phyloP scores from a whole-genome alignment of 2,888 invertebrate genomes.

The Melieria picta region DNA sequence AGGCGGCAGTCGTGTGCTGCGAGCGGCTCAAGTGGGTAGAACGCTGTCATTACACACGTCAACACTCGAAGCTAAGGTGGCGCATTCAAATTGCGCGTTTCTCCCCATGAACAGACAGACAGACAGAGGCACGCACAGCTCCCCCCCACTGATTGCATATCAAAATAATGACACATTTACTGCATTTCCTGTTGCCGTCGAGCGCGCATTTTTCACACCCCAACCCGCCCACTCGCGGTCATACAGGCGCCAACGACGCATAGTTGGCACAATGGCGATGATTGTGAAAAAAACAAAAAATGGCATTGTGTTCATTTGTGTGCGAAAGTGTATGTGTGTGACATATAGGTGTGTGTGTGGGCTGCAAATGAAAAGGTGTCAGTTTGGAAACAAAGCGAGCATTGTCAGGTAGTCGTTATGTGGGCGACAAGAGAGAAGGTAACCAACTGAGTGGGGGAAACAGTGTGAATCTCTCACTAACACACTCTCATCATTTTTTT shows the following conservation, averaged over 20 bases:
- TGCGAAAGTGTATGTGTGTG: conserved; percentile 14
- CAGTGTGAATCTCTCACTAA: conserved; percentile 3
- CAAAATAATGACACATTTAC: conserved; percentile 25
- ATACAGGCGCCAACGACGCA: not conserved
- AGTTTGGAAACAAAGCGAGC: conserved; percentile 20
- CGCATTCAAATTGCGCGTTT: not conserved
- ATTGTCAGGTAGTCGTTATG: conserved; percentile 4
- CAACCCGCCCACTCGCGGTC: not conserved
- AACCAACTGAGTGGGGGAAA: conserved; percentile 3
- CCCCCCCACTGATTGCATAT: conserved; percentile 24
- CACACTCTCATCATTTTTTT: not conserved
- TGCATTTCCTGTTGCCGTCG: conserved; percentile 7
- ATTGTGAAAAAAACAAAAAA: conserved; percentile 16
- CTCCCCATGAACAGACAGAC: not conserved
- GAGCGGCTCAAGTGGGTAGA: no score
- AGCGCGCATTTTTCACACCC: not conserved
- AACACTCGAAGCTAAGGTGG: not conserved
- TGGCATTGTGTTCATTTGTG: conserved; percentile 36
- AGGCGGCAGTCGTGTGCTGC: no score
- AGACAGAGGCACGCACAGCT: not conserved
- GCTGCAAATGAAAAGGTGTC: conserved; percentile 26
- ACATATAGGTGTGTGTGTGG: not conserved
- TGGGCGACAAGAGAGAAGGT: not conserved
- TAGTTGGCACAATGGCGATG: not conserved
- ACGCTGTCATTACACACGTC: not conserved